Base-by-base conservation (phyloP, 2,797 vertebrate genomes). In the Ambastaia sidthimunki region DNA sequence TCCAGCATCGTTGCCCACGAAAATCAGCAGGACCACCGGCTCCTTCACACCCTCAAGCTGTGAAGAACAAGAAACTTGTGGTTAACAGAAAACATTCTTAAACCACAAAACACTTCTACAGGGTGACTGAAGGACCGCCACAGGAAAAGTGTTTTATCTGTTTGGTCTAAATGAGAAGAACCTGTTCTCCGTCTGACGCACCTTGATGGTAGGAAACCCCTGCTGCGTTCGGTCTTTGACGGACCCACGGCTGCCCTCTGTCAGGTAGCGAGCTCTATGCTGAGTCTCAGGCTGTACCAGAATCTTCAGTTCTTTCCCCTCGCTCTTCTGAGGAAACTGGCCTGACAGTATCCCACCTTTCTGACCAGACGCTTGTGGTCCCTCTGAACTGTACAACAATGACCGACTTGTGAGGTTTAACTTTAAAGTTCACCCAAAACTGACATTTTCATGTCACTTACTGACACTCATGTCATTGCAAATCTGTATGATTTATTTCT, bases 151-250 rank as follows among this genome's bases (percentile, higher is more conserved):
- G 23, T 59, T 59, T 59, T 12, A 23, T 59, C 11, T 59, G 10
- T 12, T 60, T 60, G 13, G 23, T 60, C 57, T 15, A 28, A 28
- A 60, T 16, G 16, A 31, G 41, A 60, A 16, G n/a, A 52, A 18
- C 2, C 25, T 5, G 18, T n/a, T 13, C 18, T 59, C 41, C 5
- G 73, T 59, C 52, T 82, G 9, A 1, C 86, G 72, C 91, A 98
- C 98, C 96, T 99, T 99, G 0, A 99, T 89, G 0, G 98, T 98
- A 18, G 98, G 98, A 85, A 98, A 99, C 80, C 97, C 94, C 91
- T 99, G 98, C 85, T 99, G 98, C 0, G 96, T 98, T 72, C 96
- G 93, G 86, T 99, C 98, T 85, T 99, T 99, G 78, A 99, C 98
- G 0, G 97, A 98, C 63, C 98, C 98, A 34, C 98, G 94, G 91